Base-by-base conservation (phyloP, 2,888 invertebrate species). In the Smittia aterrima region DNA sequence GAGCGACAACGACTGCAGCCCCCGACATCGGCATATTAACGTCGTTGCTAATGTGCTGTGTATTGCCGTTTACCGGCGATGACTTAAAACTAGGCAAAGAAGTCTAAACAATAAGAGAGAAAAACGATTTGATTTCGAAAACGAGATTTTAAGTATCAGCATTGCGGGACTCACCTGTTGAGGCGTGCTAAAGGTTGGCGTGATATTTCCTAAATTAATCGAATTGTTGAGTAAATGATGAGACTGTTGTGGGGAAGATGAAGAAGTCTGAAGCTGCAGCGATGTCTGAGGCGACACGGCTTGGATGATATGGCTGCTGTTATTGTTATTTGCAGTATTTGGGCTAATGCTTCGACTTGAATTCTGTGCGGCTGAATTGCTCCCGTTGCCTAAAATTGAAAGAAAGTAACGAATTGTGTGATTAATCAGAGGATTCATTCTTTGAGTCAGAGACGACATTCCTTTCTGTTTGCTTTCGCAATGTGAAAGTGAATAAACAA, bases 21-120 rank as follows among this genome's bases (percentile, higher is more conserved):
- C 90, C 90, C 77, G 90, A 90, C 90, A 91, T 89, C 38, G 74
- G 74, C 74, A 74, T 74, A 20, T 47, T 66, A 20, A 73, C n/a
- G 13, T 27, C 58, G 22, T 22, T 81, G 79, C 82, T 81, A 16
- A 66, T 41, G 38, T 68, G 67, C 47, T 74, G 74, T 66, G 54
- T 66, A 81, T 81, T 82, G 79, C 82, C 82, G 82, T 82, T 83
- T 76, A 81, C 79, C 79, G 81, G 79, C 77, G 82, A 80, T 78
- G 82, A 80, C 78, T 83, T 83, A 78, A 83, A 83, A 77, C 83
- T 83, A 77, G 81, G 80, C 78, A 83, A 80, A 78, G 82, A 81
- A 78, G 82, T 81, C 83, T 83, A 76, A 47, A 22, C 20, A 62
- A 20, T 13, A 24, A 41, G 20, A 47, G n/a, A 38, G 27, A 70